A percentile compares a stretch with the other conserved stretches of the same genome.
Evolutionary conservation across 2,888 invertebrate genomes (phyloP).

Genomic region (Lagria hirta): DNA sequence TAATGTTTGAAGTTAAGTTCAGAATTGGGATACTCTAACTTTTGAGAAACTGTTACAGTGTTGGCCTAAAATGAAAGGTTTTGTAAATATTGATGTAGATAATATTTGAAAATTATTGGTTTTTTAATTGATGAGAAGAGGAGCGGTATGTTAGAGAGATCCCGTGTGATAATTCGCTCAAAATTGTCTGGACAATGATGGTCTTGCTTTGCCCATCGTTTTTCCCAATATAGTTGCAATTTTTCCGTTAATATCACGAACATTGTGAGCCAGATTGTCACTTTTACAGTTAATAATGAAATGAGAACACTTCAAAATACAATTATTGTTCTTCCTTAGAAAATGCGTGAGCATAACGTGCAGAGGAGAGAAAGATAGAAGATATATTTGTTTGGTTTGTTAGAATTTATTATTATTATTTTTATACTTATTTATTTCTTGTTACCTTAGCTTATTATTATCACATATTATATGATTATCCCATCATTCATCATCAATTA

Average conservation of each 20-base stretch:
- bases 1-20: slow-evolving; percentile 27
- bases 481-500: slow-evolving; percentile 12
- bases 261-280: slow-evolving; percentile 5
- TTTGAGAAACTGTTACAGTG: too few relatives aligned
- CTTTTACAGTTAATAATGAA: slow-evolving; percentile 17
- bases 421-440: slow-evolving; percentile 22
- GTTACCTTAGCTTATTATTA: slow-evolving; percentile 15
- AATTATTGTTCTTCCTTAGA: slow-evolving; percentile 50
- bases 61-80: too few relatives aligned
- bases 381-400: slow-evolving; percentile 21
- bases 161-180: slow-evolving; percentile 51
- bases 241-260: slow-evolving; percentile 14
- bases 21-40: slow-evolving; percentile 32
- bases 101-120: too few relatives aligned
- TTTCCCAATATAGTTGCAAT: slow-evolving; percentile 19
- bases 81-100: too few relatives aligned
- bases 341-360: slow-evolving; percentile 42
- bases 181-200: slow-evolving; percentile 42
- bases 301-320: slow-evolving; percentile 37
- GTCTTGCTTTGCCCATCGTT: slow-evolving; percentile 18
- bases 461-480: slow-evolving; percentile 10
- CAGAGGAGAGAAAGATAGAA: too few relatives aligned
- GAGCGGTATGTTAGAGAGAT: slow-evolving; percentile 43
- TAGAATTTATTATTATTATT: slow-evolving; percentile 9
- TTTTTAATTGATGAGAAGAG: too few relatives aligned